Conservation (phyloP, 1,140 invertebrate genomes). For the Panulirus ornatus region DNA sequence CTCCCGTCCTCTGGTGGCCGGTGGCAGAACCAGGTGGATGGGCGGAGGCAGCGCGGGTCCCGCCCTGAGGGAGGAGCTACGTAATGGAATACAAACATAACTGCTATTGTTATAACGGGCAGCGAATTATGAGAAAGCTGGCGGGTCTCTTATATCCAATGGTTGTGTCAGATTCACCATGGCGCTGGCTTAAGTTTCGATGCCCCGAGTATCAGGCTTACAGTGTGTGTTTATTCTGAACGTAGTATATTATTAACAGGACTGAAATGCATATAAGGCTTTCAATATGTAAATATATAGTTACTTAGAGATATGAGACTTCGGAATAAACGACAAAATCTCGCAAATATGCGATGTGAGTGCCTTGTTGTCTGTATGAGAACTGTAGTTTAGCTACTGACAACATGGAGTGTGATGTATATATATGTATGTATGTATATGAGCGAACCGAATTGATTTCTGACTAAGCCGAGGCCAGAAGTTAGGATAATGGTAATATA, state of each 20-base stretch:
- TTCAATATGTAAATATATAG: constrained; percentile 44
- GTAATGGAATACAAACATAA: constrained; percentile 73
- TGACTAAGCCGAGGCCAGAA: not conserved
- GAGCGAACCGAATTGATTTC: no score
- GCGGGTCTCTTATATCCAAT: constrained; percentile 72
- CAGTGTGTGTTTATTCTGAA: constrained; percentile 64
- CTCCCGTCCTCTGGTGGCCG: constrained; percentile 49
- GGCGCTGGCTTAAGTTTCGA: constrained; percentile 70
- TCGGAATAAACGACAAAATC: constrained; percentile 13
- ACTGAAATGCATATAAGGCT: constrained; percentile 43
- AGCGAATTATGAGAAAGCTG: constrained; percentile 74
- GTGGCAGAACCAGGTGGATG: not conserved
- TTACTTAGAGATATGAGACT: constrained; percentile 3
- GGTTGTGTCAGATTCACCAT: constrained; percentile 68
- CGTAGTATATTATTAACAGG: constrained; percentile 24
- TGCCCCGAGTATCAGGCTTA: constrained; percentile 49
- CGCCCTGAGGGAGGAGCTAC: constrained; percentile 43
- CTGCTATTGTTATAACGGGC: constrained; percentile 72
- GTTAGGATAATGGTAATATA: not conserved
- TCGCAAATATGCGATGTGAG: no score
- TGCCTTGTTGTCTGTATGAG: no score
- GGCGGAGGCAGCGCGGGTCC: not conserved
- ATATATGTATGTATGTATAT: no score
- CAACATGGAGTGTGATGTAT: no score
- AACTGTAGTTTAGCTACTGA: no score